These are phyloP conservation scores for Phenganax stokvisi DNA, from an alignment of 92 coral and sea anemone species.

Conservation along the genomic window DNA sequence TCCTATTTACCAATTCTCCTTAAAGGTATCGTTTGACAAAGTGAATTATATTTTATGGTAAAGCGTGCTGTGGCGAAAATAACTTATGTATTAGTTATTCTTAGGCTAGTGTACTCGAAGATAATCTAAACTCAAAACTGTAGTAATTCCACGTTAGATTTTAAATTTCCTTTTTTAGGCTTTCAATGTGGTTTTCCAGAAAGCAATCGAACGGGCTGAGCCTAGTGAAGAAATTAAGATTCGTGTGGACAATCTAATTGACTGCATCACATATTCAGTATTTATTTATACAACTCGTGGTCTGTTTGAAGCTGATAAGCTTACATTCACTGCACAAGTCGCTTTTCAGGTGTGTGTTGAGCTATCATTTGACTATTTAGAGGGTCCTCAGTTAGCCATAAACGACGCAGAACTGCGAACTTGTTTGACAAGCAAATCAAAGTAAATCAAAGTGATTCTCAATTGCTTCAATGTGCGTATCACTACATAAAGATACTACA, in stretches of 20 bases:
- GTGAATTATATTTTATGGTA: background rate
- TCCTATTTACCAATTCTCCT: constrained; percentile 95
- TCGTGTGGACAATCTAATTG: constrained; percentile 90
- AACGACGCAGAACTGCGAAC: too few relatives aligned
- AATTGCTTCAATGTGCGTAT: background rate
- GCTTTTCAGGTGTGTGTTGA: constrained; percentile 83
- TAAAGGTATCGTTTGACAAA: constrained; percentile 58
- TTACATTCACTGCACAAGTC: constrained; percentile 95
- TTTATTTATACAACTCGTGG: constrained; percentile 95
- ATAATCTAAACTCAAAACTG: too few relatives aligned
- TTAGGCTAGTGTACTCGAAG: too few relatives aligned
- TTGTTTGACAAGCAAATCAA: too few relatives aligned
- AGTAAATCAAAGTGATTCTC: background rate
- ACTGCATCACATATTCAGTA: constrained; percentile 94
- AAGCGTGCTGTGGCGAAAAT: background rate
- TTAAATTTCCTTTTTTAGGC: constrained; percentile 55
- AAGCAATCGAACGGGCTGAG: constrained; percentile 90
- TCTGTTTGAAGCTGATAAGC: constrained; percentile 95
- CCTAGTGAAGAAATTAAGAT: constrained; percentile 85
- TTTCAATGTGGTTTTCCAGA: constrained; percentile 94
- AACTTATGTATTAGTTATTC: too few relatives aligned
- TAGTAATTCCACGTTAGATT: background rate
- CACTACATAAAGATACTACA: background rate
- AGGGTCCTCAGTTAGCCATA: too few relatives aligned
- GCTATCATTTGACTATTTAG: too few relatives aligned